Conservation (phyloP, 2,888 invertebrate species). For the Acleris holmiana region DNA sequence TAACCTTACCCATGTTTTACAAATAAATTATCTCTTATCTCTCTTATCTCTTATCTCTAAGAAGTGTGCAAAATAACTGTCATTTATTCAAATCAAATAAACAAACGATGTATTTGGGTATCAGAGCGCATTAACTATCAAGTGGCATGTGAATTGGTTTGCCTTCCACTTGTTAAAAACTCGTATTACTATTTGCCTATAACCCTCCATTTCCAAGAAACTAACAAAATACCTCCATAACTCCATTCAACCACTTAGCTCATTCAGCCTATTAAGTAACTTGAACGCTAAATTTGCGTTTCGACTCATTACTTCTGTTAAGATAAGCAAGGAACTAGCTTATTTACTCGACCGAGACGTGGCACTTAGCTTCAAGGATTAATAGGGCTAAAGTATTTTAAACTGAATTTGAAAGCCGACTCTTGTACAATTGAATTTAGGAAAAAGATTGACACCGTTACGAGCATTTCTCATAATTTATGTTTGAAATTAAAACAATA, state of each 20-base stretch:
- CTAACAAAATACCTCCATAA: background rate
- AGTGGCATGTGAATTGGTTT: too few species aligned
- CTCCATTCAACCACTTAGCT: slow-evolving; percentile 4
- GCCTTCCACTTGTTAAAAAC: background rate
- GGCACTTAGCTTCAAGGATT: slow-evolving; percentile 18
- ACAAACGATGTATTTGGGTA: too few species aligned
- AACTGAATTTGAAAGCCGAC: slow-evolving; percentile 32
- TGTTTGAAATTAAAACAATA: too few species aligned
- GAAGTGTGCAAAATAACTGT: too few species aligned
- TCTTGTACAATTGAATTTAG: slow-evolving; percentile 18
- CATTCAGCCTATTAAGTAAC: slow-evolving; percentile 16
- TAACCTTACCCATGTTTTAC: too few species aligned
- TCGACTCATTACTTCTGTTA: slow-evolving; percentile 9
- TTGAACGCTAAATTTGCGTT: slow-evolving; percentile 7
- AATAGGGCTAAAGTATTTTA: slow-evolving; percentile 23
- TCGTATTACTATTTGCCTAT: background rate
- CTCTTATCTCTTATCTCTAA: too few species aligned
- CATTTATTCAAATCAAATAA: too few species aligned
- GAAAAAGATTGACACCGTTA: slow-evolving; percentile 7
- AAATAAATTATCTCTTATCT: too few species aligned
- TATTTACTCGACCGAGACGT: slow-evolving; percentile 26
- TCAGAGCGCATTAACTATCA: too few species aligned
- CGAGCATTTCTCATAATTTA: background rate
- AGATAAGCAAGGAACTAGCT: slow-evolving; percentile 28
- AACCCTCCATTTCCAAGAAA: background rate